Conservation (phyloP, 1,140 invertebrate genomes). For the Adelges cooleyi region DNA sequence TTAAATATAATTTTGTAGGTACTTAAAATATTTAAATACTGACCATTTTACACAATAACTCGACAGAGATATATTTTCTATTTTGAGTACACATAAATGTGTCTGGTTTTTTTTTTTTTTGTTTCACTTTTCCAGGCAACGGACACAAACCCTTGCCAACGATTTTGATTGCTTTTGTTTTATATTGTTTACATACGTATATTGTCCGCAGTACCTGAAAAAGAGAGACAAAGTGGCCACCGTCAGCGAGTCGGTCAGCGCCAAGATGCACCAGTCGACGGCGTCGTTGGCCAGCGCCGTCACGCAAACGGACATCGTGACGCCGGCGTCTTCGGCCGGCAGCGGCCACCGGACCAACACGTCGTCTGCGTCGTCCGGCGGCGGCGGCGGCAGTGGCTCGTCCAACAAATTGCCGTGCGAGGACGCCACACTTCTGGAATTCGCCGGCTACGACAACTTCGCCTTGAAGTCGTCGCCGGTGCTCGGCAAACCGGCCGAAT, state of each 20-base stretch:
- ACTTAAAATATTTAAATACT: too few relatives aligned
- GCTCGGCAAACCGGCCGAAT: background rate
- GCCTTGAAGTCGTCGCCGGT: slow-evolving; percentile 16
- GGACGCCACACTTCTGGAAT: slow-evolving; percentile 11
- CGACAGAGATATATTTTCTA: too few relatives aligned
- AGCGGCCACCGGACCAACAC: background rate
- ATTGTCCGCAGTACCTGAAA: background rate
- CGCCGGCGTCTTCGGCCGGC: background rate
- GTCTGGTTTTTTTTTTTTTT: too few relatives aligned
- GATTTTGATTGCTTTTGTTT: too few relatives aligned
- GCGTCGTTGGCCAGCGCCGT: background rate
- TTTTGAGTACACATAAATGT: too few relatives aligned
- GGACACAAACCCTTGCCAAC: too few relatives aligned
- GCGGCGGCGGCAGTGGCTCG: background rate
- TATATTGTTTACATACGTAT: too few relatives aligned
- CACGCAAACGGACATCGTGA: background rate
- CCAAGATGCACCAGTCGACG: background rate
- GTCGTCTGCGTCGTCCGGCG: background rate
- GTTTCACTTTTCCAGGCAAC: too few relatives aligned
- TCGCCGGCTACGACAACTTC: slow-evolving; percentile 10
- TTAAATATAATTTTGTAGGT: too few relatives aligned
- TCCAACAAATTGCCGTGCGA: slow-evolving; percentile 13
- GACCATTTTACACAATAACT: too few relatives aligned
- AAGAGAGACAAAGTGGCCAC: background rate
- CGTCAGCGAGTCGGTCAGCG: background rate